Evolutionary conservation across 2,797 vertebrate genomes (phyloP), one percentile per base, ranked within the genome.

Genomic region (Sebastes matsubarae): DNA sequence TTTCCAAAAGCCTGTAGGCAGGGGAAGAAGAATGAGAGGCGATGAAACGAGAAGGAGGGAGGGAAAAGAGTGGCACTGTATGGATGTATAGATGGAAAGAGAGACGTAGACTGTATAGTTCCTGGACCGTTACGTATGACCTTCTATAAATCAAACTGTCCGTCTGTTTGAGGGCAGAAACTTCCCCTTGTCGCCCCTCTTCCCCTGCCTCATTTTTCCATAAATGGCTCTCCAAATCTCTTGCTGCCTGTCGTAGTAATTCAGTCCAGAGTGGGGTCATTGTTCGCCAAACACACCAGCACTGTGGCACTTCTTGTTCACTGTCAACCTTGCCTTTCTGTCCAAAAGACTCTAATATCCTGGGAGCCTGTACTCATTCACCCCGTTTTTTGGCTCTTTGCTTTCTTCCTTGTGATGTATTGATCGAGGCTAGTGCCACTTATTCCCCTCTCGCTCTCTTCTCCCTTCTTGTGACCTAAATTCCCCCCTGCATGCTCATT

Each of bases 401-500:
- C 68, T 75, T 81, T 79, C 75, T 50, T 77, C 67, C 13, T 54
- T 16, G 77, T 85, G 65, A 88, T 82, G 58, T 72, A 92, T 93
- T 27, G 86, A 87, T 92, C 27, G n/a, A 64, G 58, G 59, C 22
- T n/a, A 38, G 30, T 36, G 68, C 74, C 76, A 71, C 80, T 85
- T 88, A 77, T 54, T 82, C 77, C 22, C 52, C 69, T 61, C 54
- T 75, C n/a, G 7, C 68, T 63, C 66, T 81, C 81, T 34, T 59
- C 78, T 81, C 65, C 76, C 55, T 63, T 72, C 76, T 76, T 63
- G n/a, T 90, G 93, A 93, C 92, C 93, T 84, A 92, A 84, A 93
- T 94, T 87, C 87, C 80, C 82, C 71, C 57, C 71, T 52, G 75
- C 65, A 72, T 78, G 79, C 87, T 94, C 90, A 93, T 94, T 93